Conservation (phyloP, 2,113 vertebrate species). For the Solea senegalensis region DNA sequence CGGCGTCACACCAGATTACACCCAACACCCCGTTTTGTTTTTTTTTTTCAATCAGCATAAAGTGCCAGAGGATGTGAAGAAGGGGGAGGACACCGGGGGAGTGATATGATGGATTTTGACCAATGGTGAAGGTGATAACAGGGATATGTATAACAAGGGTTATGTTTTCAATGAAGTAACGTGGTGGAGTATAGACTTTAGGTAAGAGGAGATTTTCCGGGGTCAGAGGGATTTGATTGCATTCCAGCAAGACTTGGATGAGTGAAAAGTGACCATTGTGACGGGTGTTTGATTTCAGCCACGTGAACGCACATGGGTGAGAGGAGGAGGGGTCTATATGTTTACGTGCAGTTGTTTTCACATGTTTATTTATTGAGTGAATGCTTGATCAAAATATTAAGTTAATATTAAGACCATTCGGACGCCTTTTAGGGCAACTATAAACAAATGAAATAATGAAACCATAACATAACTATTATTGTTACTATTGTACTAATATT, state of each 20-base stretch:
- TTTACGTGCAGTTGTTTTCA: background rate
- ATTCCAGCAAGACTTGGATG: slow-evolving; percentile 54
- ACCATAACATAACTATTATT: background rate
- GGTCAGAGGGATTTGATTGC: slow-evolving; percentile 35
- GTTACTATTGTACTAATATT: too few species aligned
- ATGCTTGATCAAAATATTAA: too few species aligned
- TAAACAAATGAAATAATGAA: background rate
- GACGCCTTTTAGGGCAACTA: background rate
- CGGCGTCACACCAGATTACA: slow-evolving; percentile 89
- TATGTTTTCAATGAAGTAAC: slow-evolving; percentile 53
- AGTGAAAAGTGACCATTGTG: slow-evolving; percentile 62
- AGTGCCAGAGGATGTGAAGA: slow-evolving; percentile 28
- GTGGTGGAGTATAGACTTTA: slow-evolving; percentile 18
- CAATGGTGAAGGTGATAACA: slow-evolving; percentile 18
- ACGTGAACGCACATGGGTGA: slow-evolving; percentile 28
- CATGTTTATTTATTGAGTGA: background rate
- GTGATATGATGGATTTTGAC: slow-evolving; percentile 6
- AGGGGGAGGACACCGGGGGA: background rate
- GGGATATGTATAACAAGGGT: background rate
- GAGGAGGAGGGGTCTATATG: background rate
- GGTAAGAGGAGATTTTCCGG: slow-evolving; percentile 29
- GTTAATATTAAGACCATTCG: background rate
- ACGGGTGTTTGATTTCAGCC: slow-evolving; percentile 29
- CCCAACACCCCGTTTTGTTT: slow-evolving; percentile 69
- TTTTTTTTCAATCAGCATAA: slow-evolving; percentile 81